A percentile compares a stretch with the other conserved stretches of the same genome.
Evolutionary conservation across 2,113 vertebrate genomes (phyloP).

Genomic region (Rissa tridactyla): DNA sequence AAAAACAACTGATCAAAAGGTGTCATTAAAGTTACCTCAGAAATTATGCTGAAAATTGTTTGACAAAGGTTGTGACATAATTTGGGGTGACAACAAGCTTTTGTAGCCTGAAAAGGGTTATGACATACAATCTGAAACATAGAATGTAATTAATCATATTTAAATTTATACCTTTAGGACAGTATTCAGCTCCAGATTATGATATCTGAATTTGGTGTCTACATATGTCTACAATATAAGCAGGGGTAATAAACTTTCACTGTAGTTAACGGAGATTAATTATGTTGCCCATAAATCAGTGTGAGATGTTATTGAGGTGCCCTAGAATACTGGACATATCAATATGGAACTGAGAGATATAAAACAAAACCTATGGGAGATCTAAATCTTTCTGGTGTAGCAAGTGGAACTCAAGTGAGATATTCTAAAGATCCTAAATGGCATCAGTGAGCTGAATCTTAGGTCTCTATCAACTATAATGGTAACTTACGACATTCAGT

Average conservation of each 20-base stretch:
- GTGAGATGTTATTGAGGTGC: neutral
- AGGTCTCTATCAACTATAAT: neutral
- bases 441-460: neutral
- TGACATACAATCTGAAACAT: neutral
- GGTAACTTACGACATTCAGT: neutral
- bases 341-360: neutral
- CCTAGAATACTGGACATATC: accelerated
- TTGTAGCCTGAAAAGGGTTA: neutral
- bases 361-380: neutral
- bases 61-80: neutral
- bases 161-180: neutral
- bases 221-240: neutral
- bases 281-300: neutral
- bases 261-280: neutral
- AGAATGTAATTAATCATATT: neutral
- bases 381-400: neutral
- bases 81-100: neutral
- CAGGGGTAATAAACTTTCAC: neutral
- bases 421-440: neutral
- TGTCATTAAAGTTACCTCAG: neutral
- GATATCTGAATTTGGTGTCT: neutral
- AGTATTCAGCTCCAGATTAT: neutral
- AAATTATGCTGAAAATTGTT: neutral
- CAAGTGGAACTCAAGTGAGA: neutral
- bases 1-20: neutral